A percentile compares a stretch with the other conserved stretches of the same genome.
phyloP scores from a whole-genome alignment of 2,888 invertebrate genomes.

The Lamellibrachia satsuma region DNA sequence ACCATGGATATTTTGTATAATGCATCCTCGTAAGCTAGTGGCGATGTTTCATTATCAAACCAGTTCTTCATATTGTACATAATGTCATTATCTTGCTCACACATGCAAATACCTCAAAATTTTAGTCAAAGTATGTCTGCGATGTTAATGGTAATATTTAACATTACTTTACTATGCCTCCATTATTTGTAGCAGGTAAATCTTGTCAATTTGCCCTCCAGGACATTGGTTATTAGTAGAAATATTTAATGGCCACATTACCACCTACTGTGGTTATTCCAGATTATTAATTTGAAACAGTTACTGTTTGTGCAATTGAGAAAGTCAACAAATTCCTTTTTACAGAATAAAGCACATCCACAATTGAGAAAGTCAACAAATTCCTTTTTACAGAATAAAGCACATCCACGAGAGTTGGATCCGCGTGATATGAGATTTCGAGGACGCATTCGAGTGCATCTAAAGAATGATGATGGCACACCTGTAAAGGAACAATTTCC shows the following conservation, averaged over 20 bases:
- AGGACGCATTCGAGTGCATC: conserved; percentile 90
- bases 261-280: neutral
- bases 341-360: conserved; percentile 80
- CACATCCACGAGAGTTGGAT: conserved; percentile 89
- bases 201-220: no score
- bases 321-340: conserved; percentile 18
- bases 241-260: neutral
- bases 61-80: no score
- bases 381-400: conserved; percentile 70
- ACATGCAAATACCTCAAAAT: no score
- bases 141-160: no score
- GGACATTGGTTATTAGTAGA: no score
- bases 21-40: no score
- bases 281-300: neutral
- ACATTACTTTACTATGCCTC: no score
- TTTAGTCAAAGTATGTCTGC: no score
- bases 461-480: conserved; percentile 88
- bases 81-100: no score
- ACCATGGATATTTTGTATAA: no score
- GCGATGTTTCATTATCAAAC: no score
- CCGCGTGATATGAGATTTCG: conserved; percentile 81
- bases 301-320: neutral
- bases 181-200: no score
- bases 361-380: conserved; percentile 66
- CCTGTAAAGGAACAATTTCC: conserved; percentile 71